A percentile compares a stretch with the other conserved stretches of the same genome.
These are phyloP conservation scores for Epizoanthus stellaris DNA, from an alignment of 92 coral and sea anemone genomes.

Conservation along the genomic window DNA sequence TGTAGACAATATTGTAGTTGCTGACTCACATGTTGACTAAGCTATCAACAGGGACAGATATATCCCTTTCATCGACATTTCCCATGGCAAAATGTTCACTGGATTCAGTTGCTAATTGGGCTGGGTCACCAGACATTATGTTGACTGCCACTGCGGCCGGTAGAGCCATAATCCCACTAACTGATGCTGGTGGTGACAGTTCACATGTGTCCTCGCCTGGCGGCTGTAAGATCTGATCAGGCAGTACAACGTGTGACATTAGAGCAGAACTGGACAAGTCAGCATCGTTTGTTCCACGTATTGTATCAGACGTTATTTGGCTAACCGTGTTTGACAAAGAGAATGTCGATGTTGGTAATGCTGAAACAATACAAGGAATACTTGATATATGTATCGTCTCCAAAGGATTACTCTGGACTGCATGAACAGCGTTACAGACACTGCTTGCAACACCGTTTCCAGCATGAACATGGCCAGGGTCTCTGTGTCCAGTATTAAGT, in stretches of 20 bases:
- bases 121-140: constrained; percentile 14
- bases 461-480: background rate
- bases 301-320: constrained; percentile 29
- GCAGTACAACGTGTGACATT: constrained; percentile 87
- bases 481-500: constrained; percentile 14
- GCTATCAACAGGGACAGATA: background rate
- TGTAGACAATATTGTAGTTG: constrained; percentile 8
- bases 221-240: constrained; percentile 91
- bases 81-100: constrained; percentile 20
- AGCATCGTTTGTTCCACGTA: constrained; percentile 39
- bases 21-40: constrained; percentile 28
- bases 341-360: constrained; percentile 22
- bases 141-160: constrained; percentile 48
- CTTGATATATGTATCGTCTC: background rate
- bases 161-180: constrained; percentile 44
- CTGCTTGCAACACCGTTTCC: background rate
- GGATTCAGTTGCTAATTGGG: constrained; percentile 5
- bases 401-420: background rate
- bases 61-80: background rate
- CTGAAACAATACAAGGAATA: constrained; percentile 12
- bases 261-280: constrained; percentile 61
- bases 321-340: constrained; percentile 22
- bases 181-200: constrained; percentile 55
- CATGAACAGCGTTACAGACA: background rate
- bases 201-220: constrained; percentile 80